Base-by-base conservation (phyloP, 2,888 invertebrate genomes). In the Thereva unica region DNA sequence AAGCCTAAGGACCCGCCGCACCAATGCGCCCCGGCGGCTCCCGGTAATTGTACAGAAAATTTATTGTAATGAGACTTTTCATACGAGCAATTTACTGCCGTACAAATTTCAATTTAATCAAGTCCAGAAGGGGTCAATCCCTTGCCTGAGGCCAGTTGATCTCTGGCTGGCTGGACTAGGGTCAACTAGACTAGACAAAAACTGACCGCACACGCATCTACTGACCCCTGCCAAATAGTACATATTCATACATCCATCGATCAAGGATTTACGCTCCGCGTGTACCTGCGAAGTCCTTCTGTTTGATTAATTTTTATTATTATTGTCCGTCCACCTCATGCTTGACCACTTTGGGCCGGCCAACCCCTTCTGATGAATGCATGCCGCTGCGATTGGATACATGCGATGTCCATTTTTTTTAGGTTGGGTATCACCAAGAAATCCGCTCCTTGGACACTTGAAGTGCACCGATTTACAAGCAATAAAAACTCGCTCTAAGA, bases 101-200 rank as follows among this genome's bases (percentile, higher is more conserved):
- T 69, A 69, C 66, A 69, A 69, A 69, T 69, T 64, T 67, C 67
- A 69, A 67, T 69, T 69, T 69, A 69, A 69, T 69, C 69, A 50
- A 69, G 69, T 69, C 64, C 66, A 59, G 34, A 52, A 35, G 53
- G 68, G 63, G 61, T 34, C 23, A 57, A 59, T 52, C 53, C 50
- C 37, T 34, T 64, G 55, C 55, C 63, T 64, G 57, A 59, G 47
- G 57, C 12, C 61, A 34, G 61, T 42, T 41, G 38, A 61, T 50
- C 34, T 61, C 47, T 12, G 37, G n/a, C 47, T 40, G 41, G 12
- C 10, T 12, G 0, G 38, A 38, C 5, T 8, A 47, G 61, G 61
- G 61, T 61, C 50, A 61, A 23, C 23, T 23, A 61, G 50, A 23
- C 50, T n/a, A 34, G 47, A 45, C 23, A 23, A 23, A 40, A 38